These are phyloP conservation scores for Phalanger gymnotis DNA, from an alignment of 2,797 vertebrate genomes.

Conservation along the genomic window DNA sequence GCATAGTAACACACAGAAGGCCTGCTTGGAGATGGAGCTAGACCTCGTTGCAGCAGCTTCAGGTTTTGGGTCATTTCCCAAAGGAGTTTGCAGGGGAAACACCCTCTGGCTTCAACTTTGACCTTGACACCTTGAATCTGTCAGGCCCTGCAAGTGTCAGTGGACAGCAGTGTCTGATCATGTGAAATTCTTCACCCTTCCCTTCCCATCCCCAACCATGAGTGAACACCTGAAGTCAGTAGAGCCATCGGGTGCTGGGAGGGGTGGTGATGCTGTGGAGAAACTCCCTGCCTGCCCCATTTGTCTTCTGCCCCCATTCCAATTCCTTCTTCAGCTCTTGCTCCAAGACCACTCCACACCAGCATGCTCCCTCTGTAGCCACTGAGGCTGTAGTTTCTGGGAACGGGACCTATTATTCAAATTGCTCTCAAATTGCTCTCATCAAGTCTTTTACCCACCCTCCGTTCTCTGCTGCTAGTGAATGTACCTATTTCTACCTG, in stretches of 20 bases:
- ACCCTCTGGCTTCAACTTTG: conserved; percentile 93
- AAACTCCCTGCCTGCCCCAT: too few relatives aligned
- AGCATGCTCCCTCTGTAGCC: conserved; percentile 29
- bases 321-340: too few relatives aligned
- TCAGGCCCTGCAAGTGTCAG: conserved; percentile 84
- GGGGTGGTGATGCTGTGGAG: conserved; percentile 16
- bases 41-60: conserved; percentile 84
- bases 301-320: too few relatives aligned
- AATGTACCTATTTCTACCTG: conserved; percentile 32
- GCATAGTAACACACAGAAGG: too few relatives aligned
- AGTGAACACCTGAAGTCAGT: conserved; percentile 67
- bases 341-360: too few relatives aligned
- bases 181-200: conserved; percentile 85
- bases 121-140: too few relatives aligned
- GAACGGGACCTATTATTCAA: conserved; percentile 44
- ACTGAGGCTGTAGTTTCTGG: not conserved
- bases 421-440: conserved; percentile 44
- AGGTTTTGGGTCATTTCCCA: conserved; percentile 94
- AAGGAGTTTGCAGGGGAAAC: conserved; percentile 94
- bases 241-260: conserved; percentile 61
- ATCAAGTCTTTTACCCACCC: not conserved
- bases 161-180: conserved; percentile 92
- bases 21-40: too few relatives aligned
- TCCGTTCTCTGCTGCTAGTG: conserved; percentile 59
- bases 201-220: conserved; percentile 51